These are phyloP conservation scores for Cheilosia scutellata DNA, from an alignment of 2,888 invertebrate species.

Conservation along the genomic window DNA sequence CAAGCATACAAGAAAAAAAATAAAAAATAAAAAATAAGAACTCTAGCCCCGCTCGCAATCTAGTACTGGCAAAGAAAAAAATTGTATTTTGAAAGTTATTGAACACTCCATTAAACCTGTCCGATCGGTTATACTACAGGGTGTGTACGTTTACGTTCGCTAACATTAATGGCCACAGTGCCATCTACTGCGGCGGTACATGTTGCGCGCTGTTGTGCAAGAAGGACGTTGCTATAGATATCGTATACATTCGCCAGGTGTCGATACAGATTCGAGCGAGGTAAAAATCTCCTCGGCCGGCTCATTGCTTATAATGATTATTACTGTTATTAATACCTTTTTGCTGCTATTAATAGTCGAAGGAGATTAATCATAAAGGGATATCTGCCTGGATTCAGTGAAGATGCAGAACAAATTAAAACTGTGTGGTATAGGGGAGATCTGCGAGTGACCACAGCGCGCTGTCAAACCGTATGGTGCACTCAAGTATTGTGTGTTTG, in stretches of 20 bases:
- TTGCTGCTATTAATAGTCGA: slow-evolving; percentile 39
- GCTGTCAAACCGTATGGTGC: neutral
- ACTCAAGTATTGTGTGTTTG: neutral
- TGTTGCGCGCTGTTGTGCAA: slow-evolving; percentile 11
- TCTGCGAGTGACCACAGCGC: no score
- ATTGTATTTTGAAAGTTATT: slow-evolving; percentile 75
- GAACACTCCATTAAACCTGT: slow-evolving; percentile 76
- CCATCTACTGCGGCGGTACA: slow-evolving; percentile 31
- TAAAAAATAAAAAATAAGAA: slow-evolving; percentile 17
- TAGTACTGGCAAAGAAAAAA: neutral
- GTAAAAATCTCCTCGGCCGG: slow-evolving; percentile 29
- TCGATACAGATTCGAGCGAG: slow-evolving; percentile 18
- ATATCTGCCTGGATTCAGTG: neutral
- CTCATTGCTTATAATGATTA: slow-evolving; percentile 57
- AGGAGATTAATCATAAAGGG: slow-evolving; percentile 51
- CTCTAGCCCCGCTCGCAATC: slow-evolving; percentile 4
- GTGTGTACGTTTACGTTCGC: slow-evolving; percentile 63
- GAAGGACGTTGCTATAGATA: slow-evolving; percentile 30
- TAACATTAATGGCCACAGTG: slow-evolving; percentile 61
- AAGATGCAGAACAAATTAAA: slow-evolving; percentile 5
- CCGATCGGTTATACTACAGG: slow-evolving; percentile 58
- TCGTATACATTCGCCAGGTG: slow-evolving; percentile 38
- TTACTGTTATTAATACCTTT: slow-evolving; percentile 62
- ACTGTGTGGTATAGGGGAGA: no score
- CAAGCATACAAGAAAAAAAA: slow-evolving; percentile 12